Base-by-base conservation (phyloP, 2,888 invertebrate genomes). In the Philonicus albiceps region DNA sequence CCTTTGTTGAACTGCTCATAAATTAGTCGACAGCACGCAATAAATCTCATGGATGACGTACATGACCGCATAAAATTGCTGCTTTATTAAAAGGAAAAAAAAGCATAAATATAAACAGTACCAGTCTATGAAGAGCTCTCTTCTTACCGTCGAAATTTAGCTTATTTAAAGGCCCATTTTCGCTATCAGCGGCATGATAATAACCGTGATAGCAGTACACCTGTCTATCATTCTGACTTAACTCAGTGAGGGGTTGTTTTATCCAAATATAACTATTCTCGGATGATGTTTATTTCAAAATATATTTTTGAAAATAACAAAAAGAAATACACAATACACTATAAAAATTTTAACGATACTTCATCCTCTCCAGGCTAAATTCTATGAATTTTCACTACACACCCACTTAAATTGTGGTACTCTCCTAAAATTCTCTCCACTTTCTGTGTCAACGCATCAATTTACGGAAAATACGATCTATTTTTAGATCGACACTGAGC, bases 401-500 rank as follows among this genome's bases (percentile, higher is more conserved):
- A 64, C 64, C 64, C 64, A 64, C 19, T 6, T 22, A 27, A n/a
- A 27, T 64, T 3, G 22, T 64, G 27, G 64, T 64, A 27, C 64
- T 53, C 64, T 27, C 64, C 64, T 22, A 8, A 19, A 55, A 55
- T 55, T n/a, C 55, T 55, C 22, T 7, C n/a, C n/a, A 11, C 8
- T 64, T 64, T 64, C 64, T 27, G 27, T 64, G 64, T 64, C 64
- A 64, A 64, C 27, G 64, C 8, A 22, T 22, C 27, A 64, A 64
- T 81, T 81, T 81, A 55, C 55, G 81, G 81, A 64, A 81, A 74
- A 81, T 16, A 34, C 30, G 3, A n/a, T 53, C 19, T 81, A 81
- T 55, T 55, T 81, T 81, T 64, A 64, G 81, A 6, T 27, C 6
- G 13, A 5, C 34, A 13, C 0, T 31, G 19, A 5, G 8, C 55